Evolutionary conservation across 2,888 invertebrate species (phyloP), one percentile per base, ranked within the genome.

Genomic region (Poecilus cupreus): DNA sequence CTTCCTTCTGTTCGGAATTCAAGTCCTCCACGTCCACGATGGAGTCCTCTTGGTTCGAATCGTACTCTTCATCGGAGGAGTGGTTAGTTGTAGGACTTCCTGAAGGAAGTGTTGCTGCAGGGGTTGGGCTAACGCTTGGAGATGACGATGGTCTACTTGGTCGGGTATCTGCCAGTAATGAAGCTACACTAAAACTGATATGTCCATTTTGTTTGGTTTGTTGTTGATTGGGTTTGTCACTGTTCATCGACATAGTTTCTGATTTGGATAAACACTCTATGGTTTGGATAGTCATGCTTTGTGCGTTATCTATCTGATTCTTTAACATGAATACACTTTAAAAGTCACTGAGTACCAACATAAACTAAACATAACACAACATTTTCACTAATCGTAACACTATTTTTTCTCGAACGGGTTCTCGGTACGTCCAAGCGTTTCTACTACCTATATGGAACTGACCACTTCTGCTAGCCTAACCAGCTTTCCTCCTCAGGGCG

Each of bases 111-210:
- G 89, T 89, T 20, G 91, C 90, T 2, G 91, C 90, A n/a, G 88
- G 90, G 72, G 90, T 91, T 6, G 90, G 87, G 10, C 32, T 32
- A 6, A 32, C 32, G 4, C 20, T 54, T 22, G 91, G 89, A 0
- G 91, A 90, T 82, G 91, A 90, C 6, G 89, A 88, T 11, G 91
- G 91, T 80, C 90, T 91, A 3, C 85, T 83, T 1, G 93, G 92
- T 88, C 96, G 93, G 24, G 97, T 94, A 86, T 97, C 97, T 13
- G 96, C 94, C 84, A 97, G 90, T 84, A 97, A 92, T 0, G 97
- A 96, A 4, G 97, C 96, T 84, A 97, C 97, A 89, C 96, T 96
- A 91, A 97, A 97, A 89, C 94, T 94, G 87, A 94, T 93, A 85
- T 94, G 91, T 83, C 93, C 93, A 83, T 92, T 91, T 87, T 94